Percentiles rank a stretch among this genome's conserved stretches.
Evolutionary conservation across 2,797 vertebrate species (phyloP).

Genomic region (Falco cherrug): DNA sequence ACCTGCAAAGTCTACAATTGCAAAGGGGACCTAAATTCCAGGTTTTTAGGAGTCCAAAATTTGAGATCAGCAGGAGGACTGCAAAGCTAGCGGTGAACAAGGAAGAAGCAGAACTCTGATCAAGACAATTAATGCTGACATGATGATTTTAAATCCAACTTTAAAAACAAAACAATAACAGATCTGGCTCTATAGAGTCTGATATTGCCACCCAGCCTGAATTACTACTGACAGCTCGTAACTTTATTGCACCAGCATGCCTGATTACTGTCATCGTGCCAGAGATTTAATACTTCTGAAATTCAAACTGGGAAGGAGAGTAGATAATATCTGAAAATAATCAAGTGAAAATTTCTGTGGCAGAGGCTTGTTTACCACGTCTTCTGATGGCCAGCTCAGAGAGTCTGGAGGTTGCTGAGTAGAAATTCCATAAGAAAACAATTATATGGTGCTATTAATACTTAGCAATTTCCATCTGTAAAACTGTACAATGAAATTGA

Average conservation of each 20-base stretch:
- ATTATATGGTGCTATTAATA: neutral
- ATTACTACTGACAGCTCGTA: neutral
- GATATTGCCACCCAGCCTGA: neutral
- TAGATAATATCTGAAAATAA: slow-evolving; percentile 29
- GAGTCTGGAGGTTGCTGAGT: neutral
- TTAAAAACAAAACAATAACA: neutral
- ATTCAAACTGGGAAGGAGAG: neutral
- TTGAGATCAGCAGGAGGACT: slow-evolving; percentile 17
- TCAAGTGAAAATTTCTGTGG: neutral
- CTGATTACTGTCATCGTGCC: slow-evolving; percentile 16
- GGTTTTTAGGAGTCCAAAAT: neutral
- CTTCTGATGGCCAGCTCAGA: neutral
- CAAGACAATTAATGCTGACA: neutral
- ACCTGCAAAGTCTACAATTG: neutral
- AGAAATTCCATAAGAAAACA: neutral
- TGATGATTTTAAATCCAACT: slow-evolving; percentile 1
- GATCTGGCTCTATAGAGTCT: neutral
- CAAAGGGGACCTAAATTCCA: slow-evolving; percentile 18
- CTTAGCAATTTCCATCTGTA: neutral
- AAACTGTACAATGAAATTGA: neutral
- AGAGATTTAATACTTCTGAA: slow-evolving; percentile 21
- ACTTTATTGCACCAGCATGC: neutral
- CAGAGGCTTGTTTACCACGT: neutral
- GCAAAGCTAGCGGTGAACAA: neutral
- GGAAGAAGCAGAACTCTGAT: slow-evolving; percentile 5